These are phyloP conservation scores for Danio aesculapii DNA, from an alignment of 2,797 vertebrate species.

Conservation along the genomic window DNA sequence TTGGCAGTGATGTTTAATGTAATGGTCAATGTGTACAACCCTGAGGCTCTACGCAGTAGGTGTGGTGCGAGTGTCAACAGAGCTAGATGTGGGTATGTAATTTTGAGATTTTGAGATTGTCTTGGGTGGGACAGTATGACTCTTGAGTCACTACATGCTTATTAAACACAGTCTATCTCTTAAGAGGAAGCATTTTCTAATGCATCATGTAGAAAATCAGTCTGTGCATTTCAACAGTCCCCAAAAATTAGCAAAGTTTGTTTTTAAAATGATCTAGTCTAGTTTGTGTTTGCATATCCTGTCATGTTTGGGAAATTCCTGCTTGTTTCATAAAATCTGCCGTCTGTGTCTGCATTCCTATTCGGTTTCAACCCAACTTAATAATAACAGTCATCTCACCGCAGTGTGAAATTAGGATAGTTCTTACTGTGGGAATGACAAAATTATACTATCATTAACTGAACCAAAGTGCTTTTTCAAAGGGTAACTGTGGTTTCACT, in stretches of 20 bases:
- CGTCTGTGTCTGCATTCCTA: conserved; percentile 19
- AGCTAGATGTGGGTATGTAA: conserved; percentile 42
- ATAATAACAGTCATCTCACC: conserved; percentile 20
- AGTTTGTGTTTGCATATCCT: conserved; percentile 2
- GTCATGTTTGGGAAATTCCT: not conserved
- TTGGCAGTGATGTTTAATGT: not conserved
- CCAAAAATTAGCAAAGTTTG: not conserved
- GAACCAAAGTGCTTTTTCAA: conserved; percentile 24
- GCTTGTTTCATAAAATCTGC: not conserved
- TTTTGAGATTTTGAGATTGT: conserved; percentile 54
- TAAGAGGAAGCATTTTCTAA: not conserved
- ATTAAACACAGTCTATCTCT: conserved; percentile 25
- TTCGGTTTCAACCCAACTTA: conserved; percentile 18
- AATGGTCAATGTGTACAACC: not conserved
- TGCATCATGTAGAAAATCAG: not conserved
- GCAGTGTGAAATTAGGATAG: not conserved
- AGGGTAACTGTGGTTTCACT: conserved; percentile 3
- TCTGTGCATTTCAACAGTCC: not conserved
- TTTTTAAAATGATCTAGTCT: not conserved
- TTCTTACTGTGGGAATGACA: conserved; percentile 12
- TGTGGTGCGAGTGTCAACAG: conserved; percentile 25
- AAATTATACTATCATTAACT: conserved; percentile 28
- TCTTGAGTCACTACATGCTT: conserved; percentile 24
- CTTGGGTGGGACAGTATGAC: conserved; percentile 33
- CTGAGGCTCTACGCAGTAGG: conserved; percentile 14